Base-by-base conservation (phyloP, 2,797 vertebrate species). In the Darevskia mixta region DNA sequence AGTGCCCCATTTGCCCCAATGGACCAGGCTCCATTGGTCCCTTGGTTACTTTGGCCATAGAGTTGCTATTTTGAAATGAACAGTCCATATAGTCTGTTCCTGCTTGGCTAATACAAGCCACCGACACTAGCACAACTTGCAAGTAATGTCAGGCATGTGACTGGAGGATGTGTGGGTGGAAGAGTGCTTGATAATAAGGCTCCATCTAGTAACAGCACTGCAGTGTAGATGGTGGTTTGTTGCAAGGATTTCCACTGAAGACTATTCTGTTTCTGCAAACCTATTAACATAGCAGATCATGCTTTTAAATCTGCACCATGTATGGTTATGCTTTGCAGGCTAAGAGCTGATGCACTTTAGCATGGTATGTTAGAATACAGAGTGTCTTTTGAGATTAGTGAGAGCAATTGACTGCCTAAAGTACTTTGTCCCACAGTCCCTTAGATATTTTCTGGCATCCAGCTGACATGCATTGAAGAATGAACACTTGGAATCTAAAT, bases 401-500 rank as follows among this genome's bases (percentile, higher is more conserved):
- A 89, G n/a, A 88, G 64, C 71, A 55, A 90, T 87, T 87, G 94
- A 84, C 85, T 86, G 85, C 79, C 88, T 55, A 27, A 78, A 83
- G 82, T 85, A 72, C 85, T 93, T 91, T 64, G 3, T 86, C 93
- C 95, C 91, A 45, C 86, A 86, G 91, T 86, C 55, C 91, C 91
- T 90, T 77, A 79, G 88, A 87, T 90, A 87, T 91, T 94, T 95
- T 23, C 20, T 89, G 86, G 86, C 20, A n/a, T 89, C 73, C 43
- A 87, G 87, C 87, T 69, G 86, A 81, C 91, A 92, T 93, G 93
- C 92, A 92, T 8, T 92, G 93, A 95, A 92, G 83, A 93, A 93
- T 92, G 82, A 95, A 93, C 88, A 95, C 95, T 93, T 96, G 89
- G 94, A 95, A 91, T 94, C 95, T 93, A 95, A 94, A 93, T 90